Conservation (phyloP, 1,140 invertebrate genomes). For the Pachypeltis micranthus region DNA sequence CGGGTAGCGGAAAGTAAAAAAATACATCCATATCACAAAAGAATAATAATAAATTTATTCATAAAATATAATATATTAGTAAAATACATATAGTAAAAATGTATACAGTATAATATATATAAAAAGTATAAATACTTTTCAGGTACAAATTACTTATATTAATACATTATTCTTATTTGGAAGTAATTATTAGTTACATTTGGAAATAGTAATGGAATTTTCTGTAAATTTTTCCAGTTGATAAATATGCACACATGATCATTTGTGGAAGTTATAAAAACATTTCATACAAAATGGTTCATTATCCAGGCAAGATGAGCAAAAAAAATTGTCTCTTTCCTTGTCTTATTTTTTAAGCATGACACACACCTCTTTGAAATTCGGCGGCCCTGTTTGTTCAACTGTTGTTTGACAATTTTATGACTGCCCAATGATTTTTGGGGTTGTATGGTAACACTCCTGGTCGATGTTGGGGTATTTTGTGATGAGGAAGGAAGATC, state of each 20-base stretch:
- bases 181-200: no score
- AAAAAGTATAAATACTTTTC: no score
- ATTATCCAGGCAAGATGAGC: not conserved
- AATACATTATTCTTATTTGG: no score
- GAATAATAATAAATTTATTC: no score
- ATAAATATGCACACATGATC: not conserved
- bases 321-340: constrained; percentile 5
- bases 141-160: no score
- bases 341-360: not conserved
- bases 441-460: not conserved
- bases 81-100: no score
- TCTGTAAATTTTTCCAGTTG: not conserved
- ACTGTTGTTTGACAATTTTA: not conserved
- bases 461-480: not conserved
- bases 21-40: no score
- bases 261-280: not conserved
- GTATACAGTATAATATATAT: no score
- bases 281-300: not conserved
- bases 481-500: constrained; percentile 6
- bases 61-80: no score
- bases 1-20: no score
- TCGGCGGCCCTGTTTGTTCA: not conserved
- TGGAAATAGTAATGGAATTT: not conserved
- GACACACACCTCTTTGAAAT: constrained; percentile 1
- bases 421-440: not conserved